Conservation (phyloP, 2,797 vertebrate species). For the Gallinago solitaria region DNA sequence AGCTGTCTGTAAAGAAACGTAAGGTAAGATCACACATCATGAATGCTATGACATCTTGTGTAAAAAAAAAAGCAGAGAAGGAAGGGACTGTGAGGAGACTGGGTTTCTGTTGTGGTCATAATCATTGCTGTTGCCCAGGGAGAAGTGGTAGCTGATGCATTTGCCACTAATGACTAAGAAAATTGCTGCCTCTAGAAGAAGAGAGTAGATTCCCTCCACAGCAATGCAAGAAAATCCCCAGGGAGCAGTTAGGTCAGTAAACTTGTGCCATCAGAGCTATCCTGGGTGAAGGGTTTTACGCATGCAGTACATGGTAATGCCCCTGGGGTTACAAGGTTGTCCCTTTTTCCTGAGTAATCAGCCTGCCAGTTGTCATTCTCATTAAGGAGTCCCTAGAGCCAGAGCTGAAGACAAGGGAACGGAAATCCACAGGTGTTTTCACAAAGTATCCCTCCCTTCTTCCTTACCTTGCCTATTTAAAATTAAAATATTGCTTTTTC, state of each 20-base stretch:
- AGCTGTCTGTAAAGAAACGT: neutral
- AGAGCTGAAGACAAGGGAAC: neutral
- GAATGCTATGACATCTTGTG: neutral
- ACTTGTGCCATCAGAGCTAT: neutral
- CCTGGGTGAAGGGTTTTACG: neutral
- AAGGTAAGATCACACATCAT: neutral
- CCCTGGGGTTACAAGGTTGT: neutral
- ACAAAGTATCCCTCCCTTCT: neutral
- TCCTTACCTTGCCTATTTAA: neutral
- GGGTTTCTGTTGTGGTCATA: neutral
- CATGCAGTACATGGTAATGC: neutral
- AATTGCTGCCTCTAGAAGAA: neutral
- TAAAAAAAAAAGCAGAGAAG: neutral
- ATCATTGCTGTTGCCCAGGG: neutral
- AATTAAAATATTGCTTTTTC: neutral
- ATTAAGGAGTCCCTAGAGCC: neutral
- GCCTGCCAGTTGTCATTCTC: neutral
- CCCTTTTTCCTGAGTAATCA: neutral
- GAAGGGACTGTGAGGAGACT: neutral
- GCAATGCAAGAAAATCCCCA: neutral
- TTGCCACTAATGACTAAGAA: neutral
- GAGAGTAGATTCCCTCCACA: neutral
- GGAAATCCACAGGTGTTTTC: neutral
- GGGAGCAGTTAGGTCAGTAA: neutral
- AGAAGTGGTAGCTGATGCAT: neutral